Base-by-base conservation (phyloP, 2,113 vertebrate genomes). In the Protobothrops flavoviridis region DNA sequence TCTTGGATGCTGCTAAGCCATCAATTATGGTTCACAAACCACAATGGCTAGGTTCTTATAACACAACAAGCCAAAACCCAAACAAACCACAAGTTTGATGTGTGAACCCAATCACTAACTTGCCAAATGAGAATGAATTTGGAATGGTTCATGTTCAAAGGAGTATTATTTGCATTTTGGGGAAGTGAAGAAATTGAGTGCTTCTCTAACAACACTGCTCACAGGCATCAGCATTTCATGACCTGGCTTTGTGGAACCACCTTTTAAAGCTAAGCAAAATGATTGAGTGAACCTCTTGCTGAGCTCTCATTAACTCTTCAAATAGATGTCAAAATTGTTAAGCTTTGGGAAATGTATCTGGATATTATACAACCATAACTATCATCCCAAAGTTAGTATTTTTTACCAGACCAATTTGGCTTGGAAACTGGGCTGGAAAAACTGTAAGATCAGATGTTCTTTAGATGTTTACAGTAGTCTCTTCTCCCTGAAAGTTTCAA, bases 391-490 rank as follows among this genome's bases (percentile, higher is more conserved):
- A 95, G 93, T 91, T 90, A 93, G 48, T 91, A 61, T 95, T 61
- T 91, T 93, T 94, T 94, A 94, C 81, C 59, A 97, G 94, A 95
- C 96, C 95, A 93, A 89, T 94, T 94, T 96, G 96, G 96, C 95
- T 94, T 97, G 96, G 96, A 97, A 96, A 87, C 88, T 74, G 92
- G 39, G 5, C 89, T 97, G 94, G 96, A 97, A 97, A 96, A 33
- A 86, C 95, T 96, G 95, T 57, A 91, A 56, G 96, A 96, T 93
- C 94, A 90, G 69, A 93, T 9, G 92, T 95, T 94, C 94, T 93
- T 95, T 95, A 56, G 94, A 95, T 90, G 94, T 96, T 97, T 96
- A 95, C 95, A 97, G 89, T 39, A 39, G 87, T 97, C 57, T 52
- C 94, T 94, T 97, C 93, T 94, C 94, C 95, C 92, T 95, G 95